Conservation (phyloP, 2,797 vertebrate species). For the Enteromius treurensis region DNA sequence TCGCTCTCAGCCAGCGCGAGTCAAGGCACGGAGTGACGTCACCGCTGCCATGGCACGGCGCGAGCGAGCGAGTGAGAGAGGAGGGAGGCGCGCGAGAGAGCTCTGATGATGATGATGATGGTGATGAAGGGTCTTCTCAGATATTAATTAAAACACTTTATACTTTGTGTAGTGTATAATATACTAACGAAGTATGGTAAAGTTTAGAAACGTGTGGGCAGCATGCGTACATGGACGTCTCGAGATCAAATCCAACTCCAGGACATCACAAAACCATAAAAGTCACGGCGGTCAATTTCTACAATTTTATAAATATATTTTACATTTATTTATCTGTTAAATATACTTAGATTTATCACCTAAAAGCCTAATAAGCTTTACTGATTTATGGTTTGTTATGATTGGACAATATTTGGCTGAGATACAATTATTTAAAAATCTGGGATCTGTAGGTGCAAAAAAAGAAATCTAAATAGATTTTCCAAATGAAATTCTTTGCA, state of each 20-base stretch:
- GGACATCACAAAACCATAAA: neutral
- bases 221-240: too few relatives aligned
- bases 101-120: neutral
- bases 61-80: slow-evolving; percentile 56
- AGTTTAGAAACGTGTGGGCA: neutral
- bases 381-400: neutral
- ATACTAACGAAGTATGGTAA: neutral
- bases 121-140: neutral
- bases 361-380: neutral
- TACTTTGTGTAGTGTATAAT: neutral
- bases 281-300: too few relatives aligned
- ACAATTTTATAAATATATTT: too few relatives aligned
- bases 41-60: slow-evolving; percentile 65
- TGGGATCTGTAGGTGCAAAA: neutral
- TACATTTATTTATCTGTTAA: too few relatives aligned
- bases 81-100: slow-evolving; percentile 33
- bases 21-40: slow-evolving; percentile 73
- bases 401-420: neutral
- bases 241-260: too few relatives aligned
- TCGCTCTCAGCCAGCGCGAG: slow-evolving; percentile 26
- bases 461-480: neutral
- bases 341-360: neutral
- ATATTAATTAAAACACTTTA: neutral
- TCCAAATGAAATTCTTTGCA: too few relatives aligned
- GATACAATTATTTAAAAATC: neutral